phyloP scores from a whole-genome alignment of 2,113 vertebrate genomes.

The Nestor notabilis region DNA sequence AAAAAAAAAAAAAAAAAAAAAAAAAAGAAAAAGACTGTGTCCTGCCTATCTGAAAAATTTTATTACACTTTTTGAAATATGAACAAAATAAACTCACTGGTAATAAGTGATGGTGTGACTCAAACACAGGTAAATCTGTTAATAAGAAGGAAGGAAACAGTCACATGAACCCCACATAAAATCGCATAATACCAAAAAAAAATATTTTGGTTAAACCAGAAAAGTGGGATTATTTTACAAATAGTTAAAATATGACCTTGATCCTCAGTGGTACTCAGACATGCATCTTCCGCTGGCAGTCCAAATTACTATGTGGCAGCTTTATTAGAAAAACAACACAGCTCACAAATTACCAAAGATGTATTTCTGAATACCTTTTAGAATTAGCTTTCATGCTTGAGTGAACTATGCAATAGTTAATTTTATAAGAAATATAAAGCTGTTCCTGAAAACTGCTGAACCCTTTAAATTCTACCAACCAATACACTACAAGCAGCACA shows the following conservation, averaged over 20 bases:
- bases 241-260: neutral
- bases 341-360: neutral
- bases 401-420: neutral
- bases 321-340: neutral
- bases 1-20: neutral
- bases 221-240: neutral
- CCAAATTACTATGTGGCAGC: neutral
- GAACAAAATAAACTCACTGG: neutral
- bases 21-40: neutral
- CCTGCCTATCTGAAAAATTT: neutral
- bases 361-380: neutral
- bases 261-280: neutral
- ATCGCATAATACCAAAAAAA: neutral
- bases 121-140: neutral
- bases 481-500: neutral
- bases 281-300: neutral
- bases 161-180: neutral
- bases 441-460: neutral
- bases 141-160: neutral
- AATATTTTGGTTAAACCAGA: neutral
- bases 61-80: neutral
- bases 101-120: neutral
- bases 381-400: constrained; percentile 20
- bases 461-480: neutral
- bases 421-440: constrained; percentile 3